These are phyloP conservation scores for Cathartes aura DNA, from an alignment of 2,113 vertebrate genomes.

Conservation along the genomic window DNA sequence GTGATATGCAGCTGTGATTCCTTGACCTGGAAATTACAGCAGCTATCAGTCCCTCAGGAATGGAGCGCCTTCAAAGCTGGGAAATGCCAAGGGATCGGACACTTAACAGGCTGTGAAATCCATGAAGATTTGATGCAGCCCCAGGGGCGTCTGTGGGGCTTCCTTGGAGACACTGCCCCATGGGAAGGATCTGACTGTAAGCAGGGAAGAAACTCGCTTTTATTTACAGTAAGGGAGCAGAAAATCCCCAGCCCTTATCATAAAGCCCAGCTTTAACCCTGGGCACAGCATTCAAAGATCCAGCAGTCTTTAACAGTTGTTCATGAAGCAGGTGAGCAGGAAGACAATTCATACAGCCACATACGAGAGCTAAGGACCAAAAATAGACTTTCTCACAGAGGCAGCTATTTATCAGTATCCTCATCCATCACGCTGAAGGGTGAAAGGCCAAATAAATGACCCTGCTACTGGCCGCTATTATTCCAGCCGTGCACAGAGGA, in stretches of 20 bases:
- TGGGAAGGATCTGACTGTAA: background rate
- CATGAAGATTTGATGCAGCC: background rate
- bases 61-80: accelerated
- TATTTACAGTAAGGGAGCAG: background rate
- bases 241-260: background rate
- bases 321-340: background rate
- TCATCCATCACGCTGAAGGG: background rate
- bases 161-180: background rate
- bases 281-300: background rate
- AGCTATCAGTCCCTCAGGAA: background rate
- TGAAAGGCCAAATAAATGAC: background rate
- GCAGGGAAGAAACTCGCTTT: background rate
- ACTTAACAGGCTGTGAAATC: background rate
- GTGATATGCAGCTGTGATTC: background rate
- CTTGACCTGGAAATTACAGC: background rate
- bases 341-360: background rate
- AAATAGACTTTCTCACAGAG: background rate
- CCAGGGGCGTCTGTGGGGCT: background rate
- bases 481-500: background rate
- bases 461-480: background rate
- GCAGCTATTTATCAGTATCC: background rate
- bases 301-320: background rate
- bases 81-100: background rate
- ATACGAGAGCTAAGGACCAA: background rate
- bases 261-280: background rate